A percentile compares a stretch with the other conserved stretches of the same genome.
Evolutionary conservation across 2,888 invertebrate species (phyloP).

Genomic region (Brachypalpus laphriformis): DNA sequence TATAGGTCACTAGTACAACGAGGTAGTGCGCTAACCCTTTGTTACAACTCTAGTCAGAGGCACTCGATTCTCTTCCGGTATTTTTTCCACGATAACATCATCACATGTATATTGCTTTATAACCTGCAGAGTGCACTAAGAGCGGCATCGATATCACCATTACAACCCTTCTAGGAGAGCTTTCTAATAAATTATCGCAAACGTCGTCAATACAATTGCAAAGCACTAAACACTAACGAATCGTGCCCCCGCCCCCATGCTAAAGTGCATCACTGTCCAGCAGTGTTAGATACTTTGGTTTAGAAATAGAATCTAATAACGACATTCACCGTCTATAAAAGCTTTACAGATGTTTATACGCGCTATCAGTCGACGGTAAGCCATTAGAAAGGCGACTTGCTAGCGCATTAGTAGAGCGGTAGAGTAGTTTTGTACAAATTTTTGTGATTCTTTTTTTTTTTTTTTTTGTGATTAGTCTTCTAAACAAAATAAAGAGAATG

Average conservation of each 20-base stretch:
- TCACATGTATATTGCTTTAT: neutral
- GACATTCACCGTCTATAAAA: conserved; percentile 60
- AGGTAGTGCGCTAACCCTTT: conserved; percentile 26
- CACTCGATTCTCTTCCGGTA: conserved; percentile 10
- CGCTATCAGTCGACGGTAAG: conserved; percentile 60
- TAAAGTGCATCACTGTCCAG: conserved; percentile 35
- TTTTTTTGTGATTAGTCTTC: neutral
- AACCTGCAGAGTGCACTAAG: conserved; percentile 1
- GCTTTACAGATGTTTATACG: conserved; percentile 55
- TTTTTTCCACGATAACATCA: neutral
- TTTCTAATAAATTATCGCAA: conserved; percentile 3
- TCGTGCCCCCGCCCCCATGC: neutral
- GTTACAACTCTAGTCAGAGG: conserved; percentile 2
- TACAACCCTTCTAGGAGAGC: conserved; percentile 13
- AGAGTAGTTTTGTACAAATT: neutral
- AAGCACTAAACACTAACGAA: neutral
- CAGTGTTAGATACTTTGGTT: conserved; percentile 48
- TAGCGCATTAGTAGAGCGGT: conserved; percentile 5
- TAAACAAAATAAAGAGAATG: too few species aligned
- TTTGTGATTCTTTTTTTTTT: neutral
- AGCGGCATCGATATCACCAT: neutral
- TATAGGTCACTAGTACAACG: conserved; percentile 52
- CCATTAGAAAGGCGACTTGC: conserved; percentile 60
- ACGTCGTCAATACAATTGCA: conserved; percentile 1
- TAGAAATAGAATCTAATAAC: conserved; percentile 62